A percentile compares a stretch with the other conserved stretches of the same genome.
phyloP scores from a whole-genome alignment of 2,888 invertebrate species.

The Incurvaria masculella region DNA sequence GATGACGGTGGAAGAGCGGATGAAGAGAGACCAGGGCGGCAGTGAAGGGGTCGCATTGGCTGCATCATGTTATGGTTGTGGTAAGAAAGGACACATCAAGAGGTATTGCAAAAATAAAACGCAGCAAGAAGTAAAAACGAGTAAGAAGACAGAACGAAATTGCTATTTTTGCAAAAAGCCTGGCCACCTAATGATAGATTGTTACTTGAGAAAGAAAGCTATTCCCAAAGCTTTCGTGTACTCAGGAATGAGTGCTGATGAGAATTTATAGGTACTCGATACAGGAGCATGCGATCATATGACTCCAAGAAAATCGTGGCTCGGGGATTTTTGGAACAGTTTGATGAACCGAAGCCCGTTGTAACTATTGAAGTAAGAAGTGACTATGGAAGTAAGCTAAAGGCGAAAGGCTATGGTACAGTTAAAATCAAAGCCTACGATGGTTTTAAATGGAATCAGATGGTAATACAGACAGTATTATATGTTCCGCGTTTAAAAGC shows the following conservation, averaged over 20 bases:
- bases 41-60: background rate
- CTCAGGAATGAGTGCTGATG: slow-evolving; percentile 1
- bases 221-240: background rate
- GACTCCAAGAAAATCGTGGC: background rate
- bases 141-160: background rate
- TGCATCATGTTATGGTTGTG: background rate
- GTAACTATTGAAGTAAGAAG: too few relatives aligned
- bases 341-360: background rate
- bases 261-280: slow-evolving; percentile 2
- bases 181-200: slow-evolving; percentile 4
- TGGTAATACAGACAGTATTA: background rate
- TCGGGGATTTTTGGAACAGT: too few relatives aligned
- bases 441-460: background rate
- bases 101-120: background rate
- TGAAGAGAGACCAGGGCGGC: background rate
- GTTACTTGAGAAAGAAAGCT: slow-evolving; percentile 1
- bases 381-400: background rate
- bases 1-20: slow-evolving; percentile 5
- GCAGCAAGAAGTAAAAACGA: background rate
- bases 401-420: background rate
- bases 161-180: slow-evolving; percentile 4
- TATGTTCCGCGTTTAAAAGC: background rate
- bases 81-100: background rate
- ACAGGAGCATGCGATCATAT: slow-evolving; percentile 3
- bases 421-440: background rate